A percentile compares a stretch with the other conserved stretches of the same genome.
Conservation (phyloP, 1,140 invertebrate species). For the Steinernema khuongi region DNA sequence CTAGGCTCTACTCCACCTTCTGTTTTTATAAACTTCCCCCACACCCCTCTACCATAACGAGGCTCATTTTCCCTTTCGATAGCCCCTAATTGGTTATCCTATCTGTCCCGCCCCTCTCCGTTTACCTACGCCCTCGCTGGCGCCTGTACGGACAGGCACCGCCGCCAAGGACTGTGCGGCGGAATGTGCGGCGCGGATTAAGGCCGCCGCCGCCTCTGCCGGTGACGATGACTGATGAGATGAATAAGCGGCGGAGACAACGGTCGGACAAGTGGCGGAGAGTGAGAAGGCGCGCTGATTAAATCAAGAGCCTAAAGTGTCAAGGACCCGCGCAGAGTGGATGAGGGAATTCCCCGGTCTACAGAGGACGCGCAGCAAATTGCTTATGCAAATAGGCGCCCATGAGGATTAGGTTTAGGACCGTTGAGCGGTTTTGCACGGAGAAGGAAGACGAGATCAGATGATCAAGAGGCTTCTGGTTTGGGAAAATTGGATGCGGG, state of each 20-base stretch:
- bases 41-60: no score
- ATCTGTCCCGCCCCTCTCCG: background rate
- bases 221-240: slow-evolving; percentile 7
- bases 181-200: slow-evolving; percentile 7
- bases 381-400: background rate
- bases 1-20: no score
- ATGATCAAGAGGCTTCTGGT: background rate
- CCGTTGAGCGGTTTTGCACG: background rate
- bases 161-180: background rate
- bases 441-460: background rate
- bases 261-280: slow-evolving; percentile 11
- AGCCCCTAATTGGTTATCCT: no score
- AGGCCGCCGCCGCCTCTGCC: background rate
- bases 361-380: background rate
- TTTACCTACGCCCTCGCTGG: background rate
- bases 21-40: no score
- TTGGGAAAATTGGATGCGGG: no score
- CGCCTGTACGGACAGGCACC: slow-evolving; percentile 6
- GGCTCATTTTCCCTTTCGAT: no score
- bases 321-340: background rate
- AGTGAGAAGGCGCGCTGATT: background rate
- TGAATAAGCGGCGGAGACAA: background rate
- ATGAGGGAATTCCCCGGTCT: slow-evolving; percentile 10
- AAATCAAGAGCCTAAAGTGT: slow-evolving; percentile 17
- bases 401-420: background rate